These are phyloP conservation scores for Cynopterus sphinx DNA, from an alignment of 2,797 vertebrate genomes.

Conservation along the genomic window DNA sequence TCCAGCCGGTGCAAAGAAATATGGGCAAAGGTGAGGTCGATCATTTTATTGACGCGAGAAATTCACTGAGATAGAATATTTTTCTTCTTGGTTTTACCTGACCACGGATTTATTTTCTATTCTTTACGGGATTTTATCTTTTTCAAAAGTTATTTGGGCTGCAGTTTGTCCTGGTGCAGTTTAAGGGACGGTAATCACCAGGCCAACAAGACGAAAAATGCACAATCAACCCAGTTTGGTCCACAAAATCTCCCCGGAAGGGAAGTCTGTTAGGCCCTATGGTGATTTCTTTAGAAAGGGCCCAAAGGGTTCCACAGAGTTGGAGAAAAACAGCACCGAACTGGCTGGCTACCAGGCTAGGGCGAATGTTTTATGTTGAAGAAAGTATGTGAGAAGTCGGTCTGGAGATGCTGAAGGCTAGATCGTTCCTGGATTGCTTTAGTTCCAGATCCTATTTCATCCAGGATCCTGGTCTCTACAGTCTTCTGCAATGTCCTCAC, in stretches of 20 bases:
- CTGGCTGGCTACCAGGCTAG: not conserved
- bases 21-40: not conserved
- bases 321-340: not conserved
- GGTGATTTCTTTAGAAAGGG: not conserved
- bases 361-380: not conserved
- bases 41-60: not conserved
- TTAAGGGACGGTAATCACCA: not conserved
- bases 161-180: not conserved
- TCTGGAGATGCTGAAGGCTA: not conserved
- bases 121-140: not conserved
- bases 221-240: not conserved
- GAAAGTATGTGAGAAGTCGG: not conserved
- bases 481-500: not conserved
- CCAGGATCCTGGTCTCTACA: not conserved
- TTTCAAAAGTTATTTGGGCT: not conserved
- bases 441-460: not conserved
- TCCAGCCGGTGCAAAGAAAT: not conserved
- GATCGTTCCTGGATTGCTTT: not conserved
- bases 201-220: slow-evolving; percentile 30
- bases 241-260: not conserved
- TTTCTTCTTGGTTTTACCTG: not conserved
- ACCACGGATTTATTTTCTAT: slow-evolving; percentile 36
- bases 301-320: not conserved
- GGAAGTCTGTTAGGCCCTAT: not conserved
- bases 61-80: not conserved